Base-by-base conservation (phyloP, 2,888 invertebrate species). In the Lapara coniferarum region DNA sequence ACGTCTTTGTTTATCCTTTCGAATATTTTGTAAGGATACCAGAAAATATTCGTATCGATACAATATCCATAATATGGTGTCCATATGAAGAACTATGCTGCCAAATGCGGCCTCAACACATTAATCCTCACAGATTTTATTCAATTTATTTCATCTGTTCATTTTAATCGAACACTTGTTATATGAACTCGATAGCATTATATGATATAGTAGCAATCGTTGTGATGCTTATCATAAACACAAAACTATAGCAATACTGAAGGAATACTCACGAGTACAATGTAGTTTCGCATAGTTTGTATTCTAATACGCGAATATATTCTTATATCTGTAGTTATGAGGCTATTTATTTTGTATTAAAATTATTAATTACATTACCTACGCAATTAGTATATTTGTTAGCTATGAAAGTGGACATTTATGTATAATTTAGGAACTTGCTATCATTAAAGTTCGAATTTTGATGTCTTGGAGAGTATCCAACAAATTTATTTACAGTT, bases 191-290 rank as follows among this genome's bases (percentile, higher is more conserved):
- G 37, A 37, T 37, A 37, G 8, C 37, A 8, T 37, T 37, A 37
- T 37, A 37, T 25, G 2, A 25, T 37, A 37, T 37, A 37, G 37
- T 37, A 37, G 55, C 4, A 10, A 55, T 55, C 0, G 16, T 55
- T 55, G 19, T 55, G 10, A 55, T 19, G 7, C 10, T 10, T 19
- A 55, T 55, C 2, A 55, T 19, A 19, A 19, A 55, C 10, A 37
- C 72, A 81, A 78, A 74, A 72, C 71, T 71, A 82, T 79, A 84
- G 86, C 85, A 86, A 87, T 82, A 85, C 76, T 78, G 73, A 77
- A 75, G 72, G 72, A 85, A 85, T 87, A 87, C 87, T 87, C 84
- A 83, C n/a, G 49, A 83, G 82, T 87, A 86, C 86, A 86, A 85
- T 76, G 76, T 83, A 81, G 81, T 76, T 68, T 80, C 77, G 75